phyloP scores from a whole-genome alignment of 1,140 invertebrate species.

The Neelides sp. region DNA sequence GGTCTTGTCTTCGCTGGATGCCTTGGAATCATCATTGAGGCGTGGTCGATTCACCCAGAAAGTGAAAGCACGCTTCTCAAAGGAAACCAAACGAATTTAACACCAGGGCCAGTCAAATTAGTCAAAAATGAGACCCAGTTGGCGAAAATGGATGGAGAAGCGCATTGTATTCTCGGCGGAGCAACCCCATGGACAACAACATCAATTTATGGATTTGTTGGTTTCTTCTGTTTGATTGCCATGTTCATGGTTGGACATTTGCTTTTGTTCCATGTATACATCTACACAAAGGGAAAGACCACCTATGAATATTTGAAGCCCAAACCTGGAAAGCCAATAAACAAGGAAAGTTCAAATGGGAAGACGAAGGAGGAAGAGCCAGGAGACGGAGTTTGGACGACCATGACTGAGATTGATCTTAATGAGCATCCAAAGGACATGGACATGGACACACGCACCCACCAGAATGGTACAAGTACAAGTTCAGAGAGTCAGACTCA shows the following conservation, averaged over 20 bases:
- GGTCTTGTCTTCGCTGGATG: conserved; percentile 55
- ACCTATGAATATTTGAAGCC: conserved; percentile 64
- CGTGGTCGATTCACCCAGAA: conserved; percentile 12
- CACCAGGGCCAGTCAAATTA: background rate
- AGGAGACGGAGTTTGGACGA: conserved; percentile 23
- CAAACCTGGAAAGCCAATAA: background rate
- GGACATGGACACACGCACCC: background rate
- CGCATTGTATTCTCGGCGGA: no score
- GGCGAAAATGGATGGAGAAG: no score
- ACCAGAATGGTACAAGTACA: background rate
- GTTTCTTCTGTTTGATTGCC: no score
- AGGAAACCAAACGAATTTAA: background rate
- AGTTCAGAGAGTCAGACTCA: no score
- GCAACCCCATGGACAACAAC: no score
- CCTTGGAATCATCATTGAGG: conserved; percentile 47
- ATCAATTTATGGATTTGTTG: no score
- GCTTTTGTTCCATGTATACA: conserved; percentile 78
- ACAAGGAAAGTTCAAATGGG: background rate
- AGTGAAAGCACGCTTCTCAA: background rate
- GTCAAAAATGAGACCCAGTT: no score
- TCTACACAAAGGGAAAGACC: conserved; percentile 65
- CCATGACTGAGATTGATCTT: conserved; percentile 31
- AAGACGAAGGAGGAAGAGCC: conserved; percentile 1
- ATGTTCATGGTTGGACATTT: conserved; percentile 70
- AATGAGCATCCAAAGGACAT: background rate